Evolutionary conservation across 1,140 invertebrate genomes (phyloP).

Genomic region (Sarcophaga bullata): DNA sequence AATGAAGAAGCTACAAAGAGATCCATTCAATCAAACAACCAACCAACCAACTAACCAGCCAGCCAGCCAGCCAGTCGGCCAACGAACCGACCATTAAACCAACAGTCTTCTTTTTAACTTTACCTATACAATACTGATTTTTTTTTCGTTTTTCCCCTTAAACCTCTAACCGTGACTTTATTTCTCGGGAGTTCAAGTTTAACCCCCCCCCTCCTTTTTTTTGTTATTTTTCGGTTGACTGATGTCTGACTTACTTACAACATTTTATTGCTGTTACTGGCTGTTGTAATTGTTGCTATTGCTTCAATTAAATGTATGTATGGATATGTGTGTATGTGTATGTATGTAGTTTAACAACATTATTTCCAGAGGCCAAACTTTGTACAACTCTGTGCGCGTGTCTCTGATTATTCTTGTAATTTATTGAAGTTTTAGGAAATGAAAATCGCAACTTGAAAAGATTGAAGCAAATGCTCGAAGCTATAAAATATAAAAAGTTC

Average conservation of each 20-base stretch:
- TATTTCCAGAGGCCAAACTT: constrained; percentile 17
- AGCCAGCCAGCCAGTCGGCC: too few relatives aligned
- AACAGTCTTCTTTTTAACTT: not conserved
- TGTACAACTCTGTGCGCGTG: constrained; percentile 33
- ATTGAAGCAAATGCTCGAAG: not conserved
- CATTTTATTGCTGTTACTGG: not conserved
- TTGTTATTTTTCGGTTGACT: not conserved
- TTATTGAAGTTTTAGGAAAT: constrained; percentile 2
- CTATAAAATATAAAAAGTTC: not conserved
- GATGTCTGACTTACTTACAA: constrained; percentile 19
- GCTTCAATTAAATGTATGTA: too few relatives aligned
- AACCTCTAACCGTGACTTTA: too few relatives aligned
- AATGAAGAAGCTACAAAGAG: not conserved
- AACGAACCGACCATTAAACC: not conserved
- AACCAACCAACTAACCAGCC: too few relatives aligned
- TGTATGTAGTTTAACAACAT: not conserved
- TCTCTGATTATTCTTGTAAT: constrained; percentile 28
- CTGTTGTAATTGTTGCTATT: not conserved
- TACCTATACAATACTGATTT: not conserved
- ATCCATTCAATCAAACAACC: not conserved
- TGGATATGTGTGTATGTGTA: not conserved
- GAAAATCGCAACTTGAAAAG: constrained; percentile 6
- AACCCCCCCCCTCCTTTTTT: not conserved
- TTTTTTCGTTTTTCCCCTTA: not conserved
- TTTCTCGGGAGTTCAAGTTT: too few relatives aligned